phyloP scores from a whole-genome alignment of 2,113 vertebrate species.

The Monarcha castaneiventris region DNA sequence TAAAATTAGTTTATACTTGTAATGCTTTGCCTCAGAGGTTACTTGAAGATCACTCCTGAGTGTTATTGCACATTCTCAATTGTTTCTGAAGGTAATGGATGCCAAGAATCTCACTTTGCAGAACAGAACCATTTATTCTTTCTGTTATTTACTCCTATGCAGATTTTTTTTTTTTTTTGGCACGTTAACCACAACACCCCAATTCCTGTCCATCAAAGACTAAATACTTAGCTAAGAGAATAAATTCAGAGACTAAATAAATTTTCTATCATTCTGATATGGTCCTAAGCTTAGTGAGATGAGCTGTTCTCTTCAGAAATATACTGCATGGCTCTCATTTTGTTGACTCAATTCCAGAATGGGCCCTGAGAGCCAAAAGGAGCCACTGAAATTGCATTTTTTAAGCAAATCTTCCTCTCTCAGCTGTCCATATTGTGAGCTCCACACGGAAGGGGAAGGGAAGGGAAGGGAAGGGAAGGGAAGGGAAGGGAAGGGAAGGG shows the following conservation, averaged over 20 bases:
- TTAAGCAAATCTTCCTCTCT: background rate
- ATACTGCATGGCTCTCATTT: background rate
- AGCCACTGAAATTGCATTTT: background rate
- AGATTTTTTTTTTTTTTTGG: background rate
- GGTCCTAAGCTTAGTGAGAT: background rate
- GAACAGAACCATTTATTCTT: background rate
- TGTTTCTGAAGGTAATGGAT: background rate
- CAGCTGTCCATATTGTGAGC: fast-evolving
- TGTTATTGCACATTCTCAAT: background rate
- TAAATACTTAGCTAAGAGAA: background rate
- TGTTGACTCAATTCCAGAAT: background rate
- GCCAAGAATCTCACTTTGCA: background rate
- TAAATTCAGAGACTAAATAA: background rate
- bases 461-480: no score
- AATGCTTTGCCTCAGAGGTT: background rate
- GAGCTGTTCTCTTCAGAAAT: background rate
- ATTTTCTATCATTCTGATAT: background rate
- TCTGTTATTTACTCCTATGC: background rate
- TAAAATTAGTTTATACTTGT: conserved; percentile 6
- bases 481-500: background rate
- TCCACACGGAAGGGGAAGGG: background rate
- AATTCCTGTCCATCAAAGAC: background rate
- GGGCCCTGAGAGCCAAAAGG: background rate
- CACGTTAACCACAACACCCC: background rate
- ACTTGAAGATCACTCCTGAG: background rate